Conservation (phyloP, 2,113 vertebrate species). For the Chroicocephalus ridibundus region DNA sequence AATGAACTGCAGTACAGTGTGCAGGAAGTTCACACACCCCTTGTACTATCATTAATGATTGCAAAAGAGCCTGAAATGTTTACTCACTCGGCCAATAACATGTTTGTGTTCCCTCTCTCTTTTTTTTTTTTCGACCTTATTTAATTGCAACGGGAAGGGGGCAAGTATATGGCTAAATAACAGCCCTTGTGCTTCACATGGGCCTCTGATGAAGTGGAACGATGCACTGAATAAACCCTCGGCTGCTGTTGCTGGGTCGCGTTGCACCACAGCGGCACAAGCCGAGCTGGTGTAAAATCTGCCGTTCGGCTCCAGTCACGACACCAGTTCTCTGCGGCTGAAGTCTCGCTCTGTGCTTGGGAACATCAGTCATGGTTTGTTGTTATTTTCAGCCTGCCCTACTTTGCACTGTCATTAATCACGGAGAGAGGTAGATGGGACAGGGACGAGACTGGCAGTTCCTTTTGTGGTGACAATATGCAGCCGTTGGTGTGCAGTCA, state of each 20-base stretch:
- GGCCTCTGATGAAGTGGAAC: not conserved
- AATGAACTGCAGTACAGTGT: not conserved
- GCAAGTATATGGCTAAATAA: not conserved
- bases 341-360: not conserved
- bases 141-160: not conserved
- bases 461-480: rapidly evolving
- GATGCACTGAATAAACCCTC: not conserved
- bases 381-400: not conserved
- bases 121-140: not conserved
- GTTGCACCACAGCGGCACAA: rapidly evolving
- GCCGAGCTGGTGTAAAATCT: rapidly evolving
- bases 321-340: rapidly evolving
- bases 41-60: slow-evolving; percentile 49
- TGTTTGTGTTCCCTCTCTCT: slow-evolving; percentile 38
- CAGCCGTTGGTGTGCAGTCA: not conserved
- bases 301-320: rapidly evolving
- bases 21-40: slow-evolving; percentile 58
- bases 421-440: not conserved
- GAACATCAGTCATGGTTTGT: not conserved
- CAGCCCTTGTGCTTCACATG: not conserved
- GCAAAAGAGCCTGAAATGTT: slow-evolving; percentile 57
- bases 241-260: not conserved
- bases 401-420: not conserved
- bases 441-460: not conserved
- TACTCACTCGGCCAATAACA: slow-evolving; percentile 40